Evolutionary conservation across 2,797 vertebrate species (phyloP).

Genomic region (Manis javanica): DNA sequence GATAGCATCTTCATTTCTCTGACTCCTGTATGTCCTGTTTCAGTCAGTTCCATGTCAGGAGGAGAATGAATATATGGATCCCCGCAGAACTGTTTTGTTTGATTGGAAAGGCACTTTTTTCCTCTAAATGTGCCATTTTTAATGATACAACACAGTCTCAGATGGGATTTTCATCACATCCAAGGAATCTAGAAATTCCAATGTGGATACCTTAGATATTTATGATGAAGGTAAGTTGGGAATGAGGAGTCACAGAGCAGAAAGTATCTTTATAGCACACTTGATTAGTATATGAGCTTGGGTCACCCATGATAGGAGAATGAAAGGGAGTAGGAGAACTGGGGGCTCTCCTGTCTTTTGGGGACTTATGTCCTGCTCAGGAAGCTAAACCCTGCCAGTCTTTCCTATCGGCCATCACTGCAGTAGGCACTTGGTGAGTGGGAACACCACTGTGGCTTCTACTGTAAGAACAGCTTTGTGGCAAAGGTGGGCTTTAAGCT

Average conservation of each 20-base stretch:
- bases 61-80: not conserved
- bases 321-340: not conserved
- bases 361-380: not conserved
- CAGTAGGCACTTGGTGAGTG: not conserved
- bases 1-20: not conserved
- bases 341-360: not conserved
- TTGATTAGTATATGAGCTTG: not conserved
- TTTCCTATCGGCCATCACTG: not conserved
- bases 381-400: not conserved
- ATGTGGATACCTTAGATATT: not conserved
- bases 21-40: not conserved
- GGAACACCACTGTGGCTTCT: not conserved
- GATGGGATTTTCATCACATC: not conserved
- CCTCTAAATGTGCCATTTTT: not conserved
- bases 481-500: not conserved
- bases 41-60: not conserved
- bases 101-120: slow-evolving; percentile 35
- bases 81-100: not conserved
- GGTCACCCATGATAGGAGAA: not conserved
- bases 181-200: slow-evolving; percentile 9
- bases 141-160: not conserved
- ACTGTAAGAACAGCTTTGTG: not conserved
- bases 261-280: not conserved
- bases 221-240: not conserved
- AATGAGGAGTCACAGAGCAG: not conserved